Percentiles rank a stretch among this genome's conserved stretches.
These are phyloP conservation scores for Eucidaris tribuloides DNA, from an alignment of 35 echinoderm and acorn worm species.

Conservation along the genomic window DNA sequence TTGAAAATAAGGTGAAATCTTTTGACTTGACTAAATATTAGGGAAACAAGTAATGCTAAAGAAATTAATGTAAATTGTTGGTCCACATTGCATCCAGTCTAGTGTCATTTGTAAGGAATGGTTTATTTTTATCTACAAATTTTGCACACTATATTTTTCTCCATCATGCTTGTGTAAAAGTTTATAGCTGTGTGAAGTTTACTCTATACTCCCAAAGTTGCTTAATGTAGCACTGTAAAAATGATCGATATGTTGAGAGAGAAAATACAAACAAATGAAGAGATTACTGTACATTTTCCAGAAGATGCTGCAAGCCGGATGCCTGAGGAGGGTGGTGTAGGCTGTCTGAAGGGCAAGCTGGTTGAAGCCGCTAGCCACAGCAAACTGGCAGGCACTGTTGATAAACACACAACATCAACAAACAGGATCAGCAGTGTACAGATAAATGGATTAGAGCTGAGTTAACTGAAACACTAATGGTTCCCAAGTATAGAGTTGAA, in stretches of 20 bases:
- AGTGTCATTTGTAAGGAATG: not conserved
- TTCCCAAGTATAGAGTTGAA: no score
- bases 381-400: slow-evolving; percentile 25
- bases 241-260: not conserved
- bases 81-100: no score
- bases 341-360: slow-evolving; percentile 16
- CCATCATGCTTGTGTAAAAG: not conserved
- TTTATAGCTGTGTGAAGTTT: not conserved
- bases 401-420: no score
- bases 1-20: no score
- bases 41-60: no score
- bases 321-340: not conserved
- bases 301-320: slow-evolving; percentile 1
- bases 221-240: not conserved
- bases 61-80: no score
- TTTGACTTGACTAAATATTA: no score
- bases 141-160: not conserved
- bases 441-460: no score
- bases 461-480: no score
- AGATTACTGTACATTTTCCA: slow-evolving; percentile 20
- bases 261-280: not conserved
- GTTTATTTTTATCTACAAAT: not conserved
- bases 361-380: not conserved
- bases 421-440: no score
- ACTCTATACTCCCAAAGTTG: not conserved